These are phyloP conservation scores for Sesamia nonagrioides DNA, from an alignment of 1,140 invertebrate species.

Conservation along the genomic window DNA sequence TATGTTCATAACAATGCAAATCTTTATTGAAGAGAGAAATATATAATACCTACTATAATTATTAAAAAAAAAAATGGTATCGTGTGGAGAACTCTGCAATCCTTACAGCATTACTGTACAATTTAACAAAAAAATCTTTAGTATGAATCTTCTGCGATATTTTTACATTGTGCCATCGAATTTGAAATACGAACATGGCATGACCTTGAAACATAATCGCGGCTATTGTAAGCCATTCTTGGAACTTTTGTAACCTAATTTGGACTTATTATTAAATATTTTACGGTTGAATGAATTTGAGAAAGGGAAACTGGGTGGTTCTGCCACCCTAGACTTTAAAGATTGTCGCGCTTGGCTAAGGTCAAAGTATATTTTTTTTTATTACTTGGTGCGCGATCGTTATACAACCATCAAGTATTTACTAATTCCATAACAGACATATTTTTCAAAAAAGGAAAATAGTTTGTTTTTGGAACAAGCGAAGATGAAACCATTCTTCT, in stretches of 20 bases:
- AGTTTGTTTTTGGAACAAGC: too few relatives aligned
- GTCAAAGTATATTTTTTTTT: neutral
- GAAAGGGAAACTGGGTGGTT: neutral
- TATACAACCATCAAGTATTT: too few relatives aligned
- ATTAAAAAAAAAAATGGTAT: too few relatives aligned
- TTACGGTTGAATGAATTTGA: constrained; percentile 2
- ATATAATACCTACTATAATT: too few relatives aligned
- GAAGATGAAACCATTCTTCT: too few relatives aligned
- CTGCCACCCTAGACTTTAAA: neutral
- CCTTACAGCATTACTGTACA: too few relatives aligned
- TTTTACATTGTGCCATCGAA: neutral
- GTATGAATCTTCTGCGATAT: neutral
- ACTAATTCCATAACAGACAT: too few relatives aligned
- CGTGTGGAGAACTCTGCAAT: too few relatives aligned
- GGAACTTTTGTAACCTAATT: constrained; percentile 36
- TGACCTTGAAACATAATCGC: constrained; percentile 32
- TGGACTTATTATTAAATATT: constrained; percentile 33
- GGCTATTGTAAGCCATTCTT: constrained; percentile 22
- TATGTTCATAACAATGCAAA: too few relatives aligned
- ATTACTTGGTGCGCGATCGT: neutral
- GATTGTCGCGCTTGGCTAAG: neutral
- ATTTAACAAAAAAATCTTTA: neutral
- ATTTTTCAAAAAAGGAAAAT: too few relatives aligned
- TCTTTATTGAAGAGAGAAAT: too few relatives aligned
- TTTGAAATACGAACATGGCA: constrained; percentile 10